These are phyloP conservation scores for Plectropomus leopardus DNA, from an alignment of 2,113 vertebrate genomes.

Conservation along the genomic window DNA sequence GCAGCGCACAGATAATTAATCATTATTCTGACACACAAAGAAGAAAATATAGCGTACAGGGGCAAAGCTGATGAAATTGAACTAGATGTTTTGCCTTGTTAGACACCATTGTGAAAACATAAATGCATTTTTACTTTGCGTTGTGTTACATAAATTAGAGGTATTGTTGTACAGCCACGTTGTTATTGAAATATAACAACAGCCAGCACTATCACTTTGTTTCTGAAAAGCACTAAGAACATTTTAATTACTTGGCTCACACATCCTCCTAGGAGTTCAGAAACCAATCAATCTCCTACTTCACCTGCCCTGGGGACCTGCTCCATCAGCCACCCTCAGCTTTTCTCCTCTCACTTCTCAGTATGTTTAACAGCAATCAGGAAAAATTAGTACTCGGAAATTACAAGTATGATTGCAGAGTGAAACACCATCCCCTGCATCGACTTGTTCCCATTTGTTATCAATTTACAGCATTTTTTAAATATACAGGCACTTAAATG, in stretches of 20 bases:
- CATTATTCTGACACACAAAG: constrained; percentile 67
- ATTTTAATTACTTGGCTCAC: constrained; percentile 41
- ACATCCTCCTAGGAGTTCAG: constrained; percentile 9
- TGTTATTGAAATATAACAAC: constrained; percentile 4
- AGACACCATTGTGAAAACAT: not conserved
- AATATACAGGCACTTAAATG: constrained; percentile 1
- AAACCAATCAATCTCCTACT: constrained; percentile 54
- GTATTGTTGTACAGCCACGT: not conserved
- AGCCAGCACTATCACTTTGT: not conserved
- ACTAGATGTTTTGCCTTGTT: not conserved
- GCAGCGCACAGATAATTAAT: constrained; percentile 71
- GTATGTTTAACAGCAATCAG: constrained; percentile 56
- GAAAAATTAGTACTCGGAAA: constrained; percentile 37
- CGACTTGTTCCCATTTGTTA: constrained; percentile 4
- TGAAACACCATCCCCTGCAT: not conserved
- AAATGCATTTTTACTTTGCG: constrained; percentile 7
- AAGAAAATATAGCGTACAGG: constrained; percentile 21
- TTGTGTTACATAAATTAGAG: constrained; percentile 3
- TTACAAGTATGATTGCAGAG: constrained; percentile 35
- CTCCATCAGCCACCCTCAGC: constrained; percentile 41
- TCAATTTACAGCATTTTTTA: constrained; percentile 11
- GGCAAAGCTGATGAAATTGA: constrained; percentile 26
- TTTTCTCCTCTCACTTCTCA: constrained; percentile 17
- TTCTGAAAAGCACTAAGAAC: not conserved
- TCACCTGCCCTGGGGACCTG: constrained; percentile 38